Conservation (phyloP, 1,140 invertebrate genomes). For the Pissodes strobi region DNA sequence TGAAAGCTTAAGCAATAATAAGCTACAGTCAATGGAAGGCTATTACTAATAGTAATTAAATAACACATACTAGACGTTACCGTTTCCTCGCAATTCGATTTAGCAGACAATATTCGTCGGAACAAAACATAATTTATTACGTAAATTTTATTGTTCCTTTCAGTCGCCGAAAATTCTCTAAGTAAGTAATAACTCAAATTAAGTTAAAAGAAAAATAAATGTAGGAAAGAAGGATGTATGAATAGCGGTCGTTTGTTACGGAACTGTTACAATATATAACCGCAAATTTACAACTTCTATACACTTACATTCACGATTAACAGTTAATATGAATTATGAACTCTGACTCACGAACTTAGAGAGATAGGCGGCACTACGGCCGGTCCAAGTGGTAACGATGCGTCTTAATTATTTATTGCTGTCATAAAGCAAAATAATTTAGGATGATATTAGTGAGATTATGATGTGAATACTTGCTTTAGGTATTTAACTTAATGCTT, state of each 20-base stretch:
- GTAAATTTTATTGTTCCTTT: constrained; percentile 5
- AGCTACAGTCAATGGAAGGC: too few species aligned
- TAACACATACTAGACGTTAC: too few species aligned
- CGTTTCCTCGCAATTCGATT: background rate
- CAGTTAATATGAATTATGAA: constrained; percentile 34
- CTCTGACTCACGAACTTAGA: constrained; percentile 25
- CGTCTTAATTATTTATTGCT: too few species aligned
- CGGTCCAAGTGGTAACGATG: too few species aligned
- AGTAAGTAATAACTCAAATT: constrained; percentile 24
- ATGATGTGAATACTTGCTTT: too few species aligned
- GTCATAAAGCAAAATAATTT: too few species aligned
- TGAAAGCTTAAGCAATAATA: too few species aligned
- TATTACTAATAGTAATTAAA: too few species aligned
- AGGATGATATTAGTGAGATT: too few species aligned
- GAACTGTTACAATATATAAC: constrained; percentile 33
- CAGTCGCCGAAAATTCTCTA: constrained; percentile 7
- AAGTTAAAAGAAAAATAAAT: constrained; percentile 29
- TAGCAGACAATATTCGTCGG: too few species aligned
- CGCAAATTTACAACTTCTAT: constrained; percentile 35
- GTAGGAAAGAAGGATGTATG: constrained; percentile 25
- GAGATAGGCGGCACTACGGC: background rate
- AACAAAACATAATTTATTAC: background rate
- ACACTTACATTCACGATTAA: constrained; percentile 32
- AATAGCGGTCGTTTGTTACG: constrained; percentile 27
- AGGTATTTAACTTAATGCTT: too few species aligned